Evolutionary conservation across 2,888 invertebrate genomes (phyloP).

Genomic region (Dasysyrphus tricinctus): DNA sequence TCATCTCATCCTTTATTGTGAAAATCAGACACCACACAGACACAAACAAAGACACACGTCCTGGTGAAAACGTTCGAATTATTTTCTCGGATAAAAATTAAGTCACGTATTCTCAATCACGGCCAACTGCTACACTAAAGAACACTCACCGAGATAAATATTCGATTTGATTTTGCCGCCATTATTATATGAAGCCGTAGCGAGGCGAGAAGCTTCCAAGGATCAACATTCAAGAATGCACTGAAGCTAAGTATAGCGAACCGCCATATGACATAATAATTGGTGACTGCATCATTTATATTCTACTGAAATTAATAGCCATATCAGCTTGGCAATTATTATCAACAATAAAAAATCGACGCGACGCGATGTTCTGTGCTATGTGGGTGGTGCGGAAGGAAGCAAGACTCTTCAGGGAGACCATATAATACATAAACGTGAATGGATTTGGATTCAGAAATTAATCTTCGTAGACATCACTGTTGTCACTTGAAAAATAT

Average conservation of each 20-base stretch:
- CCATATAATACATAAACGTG: background rate
- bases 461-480: background rate
- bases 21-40: background rate
- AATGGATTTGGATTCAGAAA: background rate
- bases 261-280: conserved; percentile 68
- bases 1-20: conserved; percentile 14
- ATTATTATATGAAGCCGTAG: conserved; percentile 23
- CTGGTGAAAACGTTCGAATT: conserved; percentile 47
- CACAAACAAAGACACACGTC: conserved; percentile 25
- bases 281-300: conserved; percentile 73
- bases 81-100: conserved; percentile 79
- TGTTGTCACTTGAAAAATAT: no score
- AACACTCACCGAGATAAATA: conserved; percentile 68
- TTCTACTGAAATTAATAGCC: conserved; percentile 72
- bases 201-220: conserved; percentile 1
- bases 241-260: conserved; percentile 7
- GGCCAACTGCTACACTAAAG: conserved; percentile 78
- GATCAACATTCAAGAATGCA: conserved; percentile 38
- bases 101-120: conserved; percentile 82
- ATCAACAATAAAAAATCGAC: conserved; percentile 55
- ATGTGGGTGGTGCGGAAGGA: background rate
- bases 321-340: conserved; percentile 68
- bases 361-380: background rate
- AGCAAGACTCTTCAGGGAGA: background rate
- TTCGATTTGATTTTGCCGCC: conserved; percentile 71